Evolutionary conservation across 53 echinoderm and acorn worm species (phyloP), one percentile per base, ranked within the genome.

Genomic region (Glandiceps talaboti): DNA sequence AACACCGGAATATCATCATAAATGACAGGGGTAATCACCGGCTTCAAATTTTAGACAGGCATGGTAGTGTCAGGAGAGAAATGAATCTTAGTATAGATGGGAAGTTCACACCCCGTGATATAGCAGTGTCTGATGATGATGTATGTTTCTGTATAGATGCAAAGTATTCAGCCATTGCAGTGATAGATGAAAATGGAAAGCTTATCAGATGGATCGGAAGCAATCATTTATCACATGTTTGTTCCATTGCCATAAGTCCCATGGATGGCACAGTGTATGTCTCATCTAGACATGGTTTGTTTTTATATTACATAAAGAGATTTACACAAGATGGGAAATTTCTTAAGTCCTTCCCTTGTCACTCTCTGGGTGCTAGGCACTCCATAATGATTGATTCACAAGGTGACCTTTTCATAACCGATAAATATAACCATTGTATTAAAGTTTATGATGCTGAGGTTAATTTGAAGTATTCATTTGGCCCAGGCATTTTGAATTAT

Each of bases 61-160:
- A 45, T 20, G 64, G 64, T 20, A 45, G 20, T 20, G 6, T 12
- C 64, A 45, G 20, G 64, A 45, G 6, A 20, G 6, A 20, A 12
- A 12, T 45, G 6, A 12, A 12, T 6, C 20, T 45, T 45, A 45
- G 6, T 12, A n/a, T 45, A 12, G 20, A 12, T 12, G 20, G 20
- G 6, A 6, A 6, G 6, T 45, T 45, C 64, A 45, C 6, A 20
- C 20, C 64, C 64, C 6, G 20, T 6, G 64, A 45, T 45, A 20
- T 45, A 6, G 64, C 64, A 30, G 82, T 93, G 33, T 75, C 85
- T 6, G 93, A 97, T 77, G 89, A 90, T 25, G 87, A 92, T n/a
- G 83, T 93, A 27, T 85, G 91, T 45, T 87, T 97, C n/a, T 73
- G n/a, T n/a, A n/a, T 85, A 26, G 88, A 88, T 83, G 85, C 85